Conservation (phyloP, 1,140 invertebrate species). For the Drosophila leontia region DNA sequence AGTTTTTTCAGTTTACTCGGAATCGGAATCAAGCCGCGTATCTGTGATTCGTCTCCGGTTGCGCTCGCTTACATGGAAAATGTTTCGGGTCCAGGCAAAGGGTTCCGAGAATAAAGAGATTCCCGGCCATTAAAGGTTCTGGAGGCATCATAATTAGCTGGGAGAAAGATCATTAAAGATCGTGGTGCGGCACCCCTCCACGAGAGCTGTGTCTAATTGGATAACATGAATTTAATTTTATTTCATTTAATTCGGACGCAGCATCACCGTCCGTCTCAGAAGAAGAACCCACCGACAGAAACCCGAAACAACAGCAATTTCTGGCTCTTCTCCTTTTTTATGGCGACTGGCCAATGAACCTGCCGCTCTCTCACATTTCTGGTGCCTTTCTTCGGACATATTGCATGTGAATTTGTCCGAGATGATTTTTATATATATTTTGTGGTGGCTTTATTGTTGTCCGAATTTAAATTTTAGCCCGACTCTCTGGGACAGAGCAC, state of each 20-base stretch:
- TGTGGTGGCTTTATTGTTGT: conserved; percentile 67
- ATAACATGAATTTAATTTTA: conserved; percentile 81
- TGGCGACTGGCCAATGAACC: conserved; percentile 75
- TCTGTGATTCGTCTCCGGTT: conserved; percentile 49
- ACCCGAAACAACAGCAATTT: conserved; percentile 41
- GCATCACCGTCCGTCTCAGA: conserved; percentile 48
- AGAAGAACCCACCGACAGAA: conserved; percentile 27
- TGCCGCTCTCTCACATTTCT: conserved; percentile 55
- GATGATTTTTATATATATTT: conserved; percentile 63
- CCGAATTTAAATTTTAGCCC: conserved; percentile 58
- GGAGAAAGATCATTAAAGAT: conserved; percentile 75
- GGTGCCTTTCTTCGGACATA: conserved; percentile 37
- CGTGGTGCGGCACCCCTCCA: conserved; percentile 7
- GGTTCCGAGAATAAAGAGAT: conserved; percentile 81
- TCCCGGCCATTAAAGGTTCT: conserved; percentile 73
- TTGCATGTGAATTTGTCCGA: conserved; percentile 74
- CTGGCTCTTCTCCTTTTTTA: conserved; percentile 38
- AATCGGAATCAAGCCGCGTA: conserved; percentile 41
- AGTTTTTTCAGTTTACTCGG: conserved; percentile 54
- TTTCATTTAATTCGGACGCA: conserved; percentile 74
- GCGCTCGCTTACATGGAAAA: conserved; percentile 58
- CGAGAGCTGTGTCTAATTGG: conserved; percentile 74
- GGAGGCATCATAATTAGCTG: conserved; percentile 74
- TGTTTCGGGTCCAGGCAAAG: conserved; percentile 41
- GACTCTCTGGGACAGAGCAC: conserved; percentile 28